A percentile compares a stretch with the other conserved stretches of the same genome.
These are phyloP conservation scores for Cydia amplana DNA, from an alignment of 1,140 invertebrate species.

Conservation along the genomic window DNA sequence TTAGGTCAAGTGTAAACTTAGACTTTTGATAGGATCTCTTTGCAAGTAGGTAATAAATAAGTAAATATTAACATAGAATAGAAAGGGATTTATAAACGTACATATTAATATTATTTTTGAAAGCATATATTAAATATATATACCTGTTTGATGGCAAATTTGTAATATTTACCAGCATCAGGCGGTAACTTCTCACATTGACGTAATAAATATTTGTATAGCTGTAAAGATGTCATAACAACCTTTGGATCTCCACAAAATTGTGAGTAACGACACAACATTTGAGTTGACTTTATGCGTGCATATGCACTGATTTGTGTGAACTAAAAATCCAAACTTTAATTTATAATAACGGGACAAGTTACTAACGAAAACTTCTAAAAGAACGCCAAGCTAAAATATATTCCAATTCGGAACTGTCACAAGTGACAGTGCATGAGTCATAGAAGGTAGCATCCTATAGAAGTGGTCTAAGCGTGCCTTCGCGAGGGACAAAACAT, in stretches of 20 bases:
- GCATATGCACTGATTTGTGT: background rate
- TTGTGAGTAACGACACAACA: conserved; percentile 46
- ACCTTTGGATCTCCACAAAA: conserved; percentile 53
- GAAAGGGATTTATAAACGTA: background rate
- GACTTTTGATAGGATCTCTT: background rate
- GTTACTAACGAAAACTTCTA: background rate
- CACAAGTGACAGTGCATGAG: background rate
- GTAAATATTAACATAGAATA: background rate
- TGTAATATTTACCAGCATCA: conserved; percentile 76
- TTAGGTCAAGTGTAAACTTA: background rate
- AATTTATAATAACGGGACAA: background rate
- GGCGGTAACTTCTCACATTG: conserved; percentile 72
- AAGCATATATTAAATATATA: conserved; percentile 32
- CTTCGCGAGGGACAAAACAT: no score
- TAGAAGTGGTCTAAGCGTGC: no score
- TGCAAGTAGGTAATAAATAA: background rate
- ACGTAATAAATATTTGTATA: conserved; percentile 72
- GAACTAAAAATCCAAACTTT: background rate
- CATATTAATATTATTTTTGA: background rate
- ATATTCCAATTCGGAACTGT: background rate
- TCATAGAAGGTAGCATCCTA: no score
- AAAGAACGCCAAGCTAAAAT: conserved; percentile 10
- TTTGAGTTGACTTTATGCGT: conserved; percentile 40
- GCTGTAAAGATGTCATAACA: conserved; percentile 69
- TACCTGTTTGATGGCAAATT: conserved; percentile 74